phyloP scores from a whole-genome alignment of 2,113 vertebrate species.

The Riparia riparia region DNA sequence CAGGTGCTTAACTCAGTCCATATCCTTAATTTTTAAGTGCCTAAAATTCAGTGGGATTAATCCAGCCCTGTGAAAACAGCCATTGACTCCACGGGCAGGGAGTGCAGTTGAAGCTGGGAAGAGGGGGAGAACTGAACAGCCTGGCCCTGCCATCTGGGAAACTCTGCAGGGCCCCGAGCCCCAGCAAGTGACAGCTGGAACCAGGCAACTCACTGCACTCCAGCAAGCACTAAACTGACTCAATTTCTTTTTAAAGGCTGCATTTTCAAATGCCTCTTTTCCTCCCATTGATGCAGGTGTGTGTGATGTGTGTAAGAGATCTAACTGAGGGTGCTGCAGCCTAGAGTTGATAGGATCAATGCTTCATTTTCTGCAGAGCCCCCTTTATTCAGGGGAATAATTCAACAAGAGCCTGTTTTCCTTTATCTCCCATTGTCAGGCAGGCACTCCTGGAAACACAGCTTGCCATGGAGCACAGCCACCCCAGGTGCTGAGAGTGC shows the following conservation, averaged over 20 bases:
- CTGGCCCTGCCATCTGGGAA: constrained; percentile 34
- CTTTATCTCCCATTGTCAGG: constrained; percentile 67
- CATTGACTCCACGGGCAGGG: background rate
- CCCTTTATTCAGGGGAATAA: constrained; percentile 66
- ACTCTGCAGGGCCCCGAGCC: background rate
- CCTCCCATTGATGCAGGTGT: constrained; percentile 58
- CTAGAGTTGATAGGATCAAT: constrained; percentile 57
- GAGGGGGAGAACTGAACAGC: background rate
- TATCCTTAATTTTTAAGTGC: background rate
- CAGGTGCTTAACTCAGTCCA: background rate
- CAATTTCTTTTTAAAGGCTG: constrained; percentile 41
- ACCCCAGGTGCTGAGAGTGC: constrained; percentile 61
- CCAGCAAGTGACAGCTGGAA: constrained; percentile 56
- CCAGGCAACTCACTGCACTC: constrained; percentile 58
- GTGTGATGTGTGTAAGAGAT: constrained; percentile 68
- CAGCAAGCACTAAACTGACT: constrained; percentile 62
- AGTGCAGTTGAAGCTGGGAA: background rate
- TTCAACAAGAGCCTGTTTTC: constrained; percentile 60
- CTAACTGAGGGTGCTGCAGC: constrained; percentile 54
- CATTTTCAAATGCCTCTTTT: constrained; percentile 52
- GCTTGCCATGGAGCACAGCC: constrained; percentile 41
- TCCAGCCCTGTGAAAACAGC: background rate
- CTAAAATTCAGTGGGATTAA: background rate
- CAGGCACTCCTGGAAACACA: constrained; percentile 56
- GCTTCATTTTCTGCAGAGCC: constrained; percentile 65